phyloP scores from a whole-genome alignment of 2,113 vertebrate species.

The Mustelus asterias region DNA sequence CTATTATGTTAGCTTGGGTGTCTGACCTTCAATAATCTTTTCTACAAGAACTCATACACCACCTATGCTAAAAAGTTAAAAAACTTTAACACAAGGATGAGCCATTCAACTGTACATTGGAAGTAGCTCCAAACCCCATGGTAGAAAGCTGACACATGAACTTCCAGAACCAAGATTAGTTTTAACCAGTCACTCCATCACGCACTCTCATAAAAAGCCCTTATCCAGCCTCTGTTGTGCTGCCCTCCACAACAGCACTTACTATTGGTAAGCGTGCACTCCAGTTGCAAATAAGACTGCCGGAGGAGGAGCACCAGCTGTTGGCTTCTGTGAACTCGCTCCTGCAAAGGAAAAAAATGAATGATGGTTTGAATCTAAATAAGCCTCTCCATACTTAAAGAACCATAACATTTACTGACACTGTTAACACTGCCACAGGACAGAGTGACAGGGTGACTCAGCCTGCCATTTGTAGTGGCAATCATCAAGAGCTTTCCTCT shows the following conservation, averaged over 20 bases:
- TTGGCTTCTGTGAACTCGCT: conserved; percentile 54
- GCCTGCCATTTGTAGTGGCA: neutral
- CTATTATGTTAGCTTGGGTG: neutral
- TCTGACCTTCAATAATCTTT: neutral
- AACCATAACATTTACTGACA: neutral
- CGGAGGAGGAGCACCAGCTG: conserved; percentile 48
- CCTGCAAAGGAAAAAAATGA: conserved; percentile 42
- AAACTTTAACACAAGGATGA: neutral
- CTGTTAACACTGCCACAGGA: neutral
- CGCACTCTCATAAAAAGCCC: too few relatives aligned
- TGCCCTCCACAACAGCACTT: conserved; percentile 50
- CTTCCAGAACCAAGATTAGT: neutral
- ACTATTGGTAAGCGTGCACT: conserved; percentile 83
- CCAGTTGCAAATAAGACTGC: conserved; percentile 71
- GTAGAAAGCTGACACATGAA: neutral
- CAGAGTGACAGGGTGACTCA: neutral
- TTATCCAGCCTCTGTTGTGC: neutral
- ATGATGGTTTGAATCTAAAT: neutral
- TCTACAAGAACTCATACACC: neutral
- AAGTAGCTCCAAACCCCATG: neutral
- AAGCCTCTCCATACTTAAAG: neutral
- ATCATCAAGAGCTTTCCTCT: neutral
- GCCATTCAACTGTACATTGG: neutral
- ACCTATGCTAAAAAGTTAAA: neutral
- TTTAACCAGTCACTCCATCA: neutral